phyloP scores from a whole-genome alignment of 2,888 invertebrate species.

The Dicranocentrus wangi region DNA sequence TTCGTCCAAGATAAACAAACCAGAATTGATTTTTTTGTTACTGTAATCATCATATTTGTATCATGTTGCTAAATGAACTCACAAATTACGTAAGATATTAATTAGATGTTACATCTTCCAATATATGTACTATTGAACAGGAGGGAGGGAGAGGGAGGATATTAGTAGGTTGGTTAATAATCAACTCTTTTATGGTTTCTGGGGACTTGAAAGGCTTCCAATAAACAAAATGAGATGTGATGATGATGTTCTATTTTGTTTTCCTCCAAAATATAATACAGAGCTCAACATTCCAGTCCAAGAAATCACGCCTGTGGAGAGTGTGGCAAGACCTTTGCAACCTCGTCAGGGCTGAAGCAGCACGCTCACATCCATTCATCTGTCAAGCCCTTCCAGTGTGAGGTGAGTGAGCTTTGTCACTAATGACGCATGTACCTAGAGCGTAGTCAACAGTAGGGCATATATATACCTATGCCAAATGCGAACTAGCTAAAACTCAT shows the following conservation, averaged over 20 bases:
- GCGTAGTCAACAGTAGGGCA: no score
- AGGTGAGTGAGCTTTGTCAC: constrained; percentile 75
- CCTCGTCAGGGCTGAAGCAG: constrained; percentile 97
- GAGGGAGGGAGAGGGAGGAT: neutral
- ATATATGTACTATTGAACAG: neutral
- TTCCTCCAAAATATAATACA: constrained; percentile 76
- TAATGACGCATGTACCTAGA: no score
- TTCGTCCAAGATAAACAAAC: no score
- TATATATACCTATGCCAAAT: no score
- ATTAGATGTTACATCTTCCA: constrained; percentile 27
- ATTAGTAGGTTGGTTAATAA: constrained; percentile 15
- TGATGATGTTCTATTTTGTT: constrained; percentile 27
- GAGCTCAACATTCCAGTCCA: constrained; percentile 95
- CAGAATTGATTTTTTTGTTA: no score
- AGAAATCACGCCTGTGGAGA: constrained; percentile 97
- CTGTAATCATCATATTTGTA: constrained; percentile 15
- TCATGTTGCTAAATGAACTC: neutral
- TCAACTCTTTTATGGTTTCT: constrained; percentile 40
- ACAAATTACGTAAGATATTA: constrained; percentile 46
- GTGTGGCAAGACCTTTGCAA: constrained; percentile 99
- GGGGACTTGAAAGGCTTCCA: constrained; percentile 38
- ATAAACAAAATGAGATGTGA: constrained; percentile 35
- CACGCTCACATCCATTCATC: constrained; percentile 99
- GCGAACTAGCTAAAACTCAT: no score
- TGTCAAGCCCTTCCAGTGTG: constrained; percentile 97